Evolutionary conservation across 2,797 vertebrate genomes (phyloP).

Genomic region (Vespertilio murinus): DNA sequence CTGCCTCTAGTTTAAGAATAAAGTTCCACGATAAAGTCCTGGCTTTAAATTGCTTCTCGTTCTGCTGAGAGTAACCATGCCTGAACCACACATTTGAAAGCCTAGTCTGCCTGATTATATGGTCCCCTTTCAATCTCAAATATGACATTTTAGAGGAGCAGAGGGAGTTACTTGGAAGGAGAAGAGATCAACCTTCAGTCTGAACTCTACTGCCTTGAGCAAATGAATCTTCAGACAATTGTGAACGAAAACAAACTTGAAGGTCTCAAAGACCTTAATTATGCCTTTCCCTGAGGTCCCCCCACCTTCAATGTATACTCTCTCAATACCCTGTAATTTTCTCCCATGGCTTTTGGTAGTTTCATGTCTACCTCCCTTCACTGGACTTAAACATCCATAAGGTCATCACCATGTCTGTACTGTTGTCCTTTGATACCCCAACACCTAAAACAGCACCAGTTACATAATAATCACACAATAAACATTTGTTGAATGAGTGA

Average conservation of each 20-base stretch:
- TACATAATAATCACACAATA: not conserved
- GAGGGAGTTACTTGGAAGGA: accelerated
- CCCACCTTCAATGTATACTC: not conserved
- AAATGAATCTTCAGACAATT: not conserved
- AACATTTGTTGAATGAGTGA: not conserved
- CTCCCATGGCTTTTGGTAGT: not conserved
- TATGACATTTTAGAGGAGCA: not conserved
- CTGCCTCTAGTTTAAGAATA: no score
- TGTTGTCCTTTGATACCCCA: not conserved
- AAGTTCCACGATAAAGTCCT: not conserved
- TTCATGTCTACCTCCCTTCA: not conserved
- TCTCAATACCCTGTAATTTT: not conserved
- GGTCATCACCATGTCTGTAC: no score
- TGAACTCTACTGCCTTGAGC: not conserved
- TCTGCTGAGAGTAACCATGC: not conserved
- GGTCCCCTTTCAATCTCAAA: not conserved
- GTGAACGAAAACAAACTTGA: not conserved
- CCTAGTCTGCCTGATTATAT: not conserved
- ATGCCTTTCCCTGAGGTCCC: not conserved
- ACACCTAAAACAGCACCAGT: not conserved
- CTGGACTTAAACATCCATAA: not conserved
- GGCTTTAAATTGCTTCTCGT: not conserved
- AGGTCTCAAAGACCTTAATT: not conserved
- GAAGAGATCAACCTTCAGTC: not conserved
- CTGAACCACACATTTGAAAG: not conserved